A percentile compares a stretch with the other conserved stretches of the same genome.
These are phyloP conservation scores for Hemichromis elongatus DNA, from an alignment of 2,113 vertebrate species.

Conservation along the genomic window DNA sequence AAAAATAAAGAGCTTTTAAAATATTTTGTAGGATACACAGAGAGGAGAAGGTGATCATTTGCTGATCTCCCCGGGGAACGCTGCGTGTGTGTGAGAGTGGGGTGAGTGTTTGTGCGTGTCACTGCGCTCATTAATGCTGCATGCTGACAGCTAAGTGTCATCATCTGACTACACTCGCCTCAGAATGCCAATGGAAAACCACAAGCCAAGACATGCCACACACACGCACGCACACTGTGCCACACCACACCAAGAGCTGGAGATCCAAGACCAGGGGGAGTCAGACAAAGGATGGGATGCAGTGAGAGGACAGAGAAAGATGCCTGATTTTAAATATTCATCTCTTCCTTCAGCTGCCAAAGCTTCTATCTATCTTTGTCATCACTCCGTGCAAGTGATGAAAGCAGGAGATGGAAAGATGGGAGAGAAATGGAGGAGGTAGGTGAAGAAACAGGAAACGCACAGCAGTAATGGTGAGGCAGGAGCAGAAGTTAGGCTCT, in stretches of 20 bases:
- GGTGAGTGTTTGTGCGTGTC: constrained; percentile 52
- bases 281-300: constrained; percentile 37
- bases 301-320: constrained; percentile 41
- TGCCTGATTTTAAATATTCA: constrained; percentile 63
- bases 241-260: constrained; percentile 16
- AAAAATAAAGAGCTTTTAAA: background rate
- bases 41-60: constrained; percentile 43
- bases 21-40: background rate
- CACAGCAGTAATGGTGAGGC: background rate
- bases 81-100: constrained; percentile 18
- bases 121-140: constrained; percentile 66
- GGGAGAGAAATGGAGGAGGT: background rate
- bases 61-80: constrained; percentile 29
- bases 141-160: constrained; percentile 69
- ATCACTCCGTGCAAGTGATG: constrained; percentile 1
- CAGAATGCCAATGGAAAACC: constrained; percentile 56
- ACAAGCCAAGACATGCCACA: constrained; percentile 33
- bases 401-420: background rate
- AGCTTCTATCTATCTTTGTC: constrained; percentile 44
- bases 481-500: background rate
- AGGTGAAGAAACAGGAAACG: background rate
- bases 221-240: constrained; percentile 1
- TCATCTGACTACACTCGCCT: constrained; percentile 53
- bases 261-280: constrained; percentile 37
- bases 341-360: constrained; percentile 59